These are phyloP conservation scores for Leuciscus idus DNA, from an alignment of 2,113 vertebrate genomes.

Conservation along the genomic window DNA sequence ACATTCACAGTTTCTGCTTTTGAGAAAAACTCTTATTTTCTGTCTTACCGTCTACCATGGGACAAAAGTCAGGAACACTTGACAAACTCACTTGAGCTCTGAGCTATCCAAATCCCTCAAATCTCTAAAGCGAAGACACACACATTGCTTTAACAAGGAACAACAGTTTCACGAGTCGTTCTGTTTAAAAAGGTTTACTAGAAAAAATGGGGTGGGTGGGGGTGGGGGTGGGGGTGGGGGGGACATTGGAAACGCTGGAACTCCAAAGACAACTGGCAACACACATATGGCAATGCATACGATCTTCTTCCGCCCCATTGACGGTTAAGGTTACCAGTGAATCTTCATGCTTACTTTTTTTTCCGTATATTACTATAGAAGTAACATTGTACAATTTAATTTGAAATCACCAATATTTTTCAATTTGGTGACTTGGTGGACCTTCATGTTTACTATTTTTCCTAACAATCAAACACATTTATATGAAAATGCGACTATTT, in stretches of 20 bases:
- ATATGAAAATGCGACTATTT: no score
- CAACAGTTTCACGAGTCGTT: not conserved
- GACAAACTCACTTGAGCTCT: constrained; percentile 4
- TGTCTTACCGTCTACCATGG: not conserved
- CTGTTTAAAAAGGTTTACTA: not conserved
- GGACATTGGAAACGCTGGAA: not conserved
- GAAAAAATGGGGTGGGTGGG: not conserved
- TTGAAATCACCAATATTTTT: not conserved
- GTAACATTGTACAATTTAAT: not conserved
- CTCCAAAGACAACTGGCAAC: not conserved
- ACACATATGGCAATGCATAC: not conserved
- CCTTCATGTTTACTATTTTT: no score
- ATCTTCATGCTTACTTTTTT: no score
- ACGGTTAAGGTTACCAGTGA: no score
- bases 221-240: no score
- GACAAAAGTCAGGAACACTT: constrained; percentile 28
- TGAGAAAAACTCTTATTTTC: not conserved
- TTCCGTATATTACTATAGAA: no score
- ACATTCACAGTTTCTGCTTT: constrained; percentile 35
- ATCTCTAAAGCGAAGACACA: not conserved
- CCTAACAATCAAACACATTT: no score
- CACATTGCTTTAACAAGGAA: not conserved
- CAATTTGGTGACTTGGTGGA: not conserved
- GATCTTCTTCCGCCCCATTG: not conserved
- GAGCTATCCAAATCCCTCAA: constrained; percentile 3